These are phyloP conservation scores for Tetragonula clypearis DNA, from an alignment of 1,140 invertebrate species.

Conservation along the genomic window DNA sequence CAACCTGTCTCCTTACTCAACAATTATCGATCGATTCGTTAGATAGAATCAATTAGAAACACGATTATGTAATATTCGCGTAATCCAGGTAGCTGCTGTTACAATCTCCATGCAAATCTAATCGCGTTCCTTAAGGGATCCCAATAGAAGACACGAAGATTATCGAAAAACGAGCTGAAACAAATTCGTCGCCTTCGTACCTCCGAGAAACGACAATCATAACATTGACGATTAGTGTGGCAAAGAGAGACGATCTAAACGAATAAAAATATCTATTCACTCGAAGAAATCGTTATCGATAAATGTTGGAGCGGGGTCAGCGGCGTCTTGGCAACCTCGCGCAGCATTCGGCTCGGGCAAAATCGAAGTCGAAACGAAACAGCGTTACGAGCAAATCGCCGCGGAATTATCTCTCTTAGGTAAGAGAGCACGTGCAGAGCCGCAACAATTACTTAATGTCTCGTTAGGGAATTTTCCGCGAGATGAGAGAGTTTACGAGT, in stretches of 20 bases:
- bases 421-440: not conserved
- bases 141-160: not conserved
- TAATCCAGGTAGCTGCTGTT: not conserved
- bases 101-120: not conserved
- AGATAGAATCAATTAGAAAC: not conserved
- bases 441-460: not conserved
- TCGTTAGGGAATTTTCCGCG: conserved; percentile 63
- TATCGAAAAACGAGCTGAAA: not conserved
- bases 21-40: not conserved
- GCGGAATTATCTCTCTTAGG: not conserved
- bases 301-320: too few relatives aligned
- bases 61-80: not conserved
- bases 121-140: not conserved
- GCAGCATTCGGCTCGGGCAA: not conserved
- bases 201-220: too few relatives aligned
- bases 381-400: not conserved
- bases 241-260: too few relatives aligned
- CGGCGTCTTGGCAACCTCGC: not conserved
- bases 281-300: too few relatives aligned
- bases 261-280: too few relatives aligned
- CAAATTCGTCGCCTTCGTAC: not conserved
- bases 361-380: not conserved
- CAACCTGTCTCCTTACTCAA: not conserved
- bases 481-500: conserved; percentile 50
- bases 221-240: too few relatives aligned